A percentile compares a stretch with the other conserved stretches of the same genome.
Evolutionary conservation across 2,888 invertebrate genomes (phyloP).

Genomic region (Leptarthrus brevirostris): DNA sequence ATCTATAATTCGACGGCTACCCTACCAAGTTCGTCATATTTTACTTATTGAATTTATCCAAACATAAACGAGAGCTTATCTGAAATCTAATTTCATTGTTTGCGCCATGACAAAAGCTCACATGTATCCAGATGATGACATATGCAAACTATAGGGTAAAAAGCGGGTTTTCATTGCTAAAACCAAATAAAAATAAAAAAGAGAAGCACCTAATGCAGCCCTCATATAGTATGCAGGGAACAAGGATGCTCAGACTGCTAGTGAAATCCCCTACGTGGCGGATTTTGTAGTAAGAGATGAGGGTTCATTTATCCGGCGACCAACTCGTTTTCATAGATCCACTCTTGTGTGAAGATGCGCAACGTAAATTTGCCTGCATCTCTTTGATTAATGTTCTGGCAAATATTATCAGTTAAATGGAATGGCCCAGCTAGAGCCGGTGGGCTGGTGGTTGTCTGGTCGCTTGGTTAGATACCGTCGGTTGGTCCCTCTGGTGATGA

Average conservation of each 20-base stretch:
- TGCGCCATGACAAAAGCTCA: background rate
- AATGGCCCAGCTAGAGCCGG: slow-evolving; percentile 34
- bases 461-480: slow-evolving; percentile 16
- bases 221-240: too few species aligned
- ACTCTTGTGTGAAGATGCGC: slow-evolving; percentile 58
- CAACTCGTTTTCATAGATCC: slow-evolving; percentile 54
- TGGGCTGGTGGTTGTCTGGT: slow-evolving; percentile 19
- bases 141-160: slow-evolving; percentile 23
- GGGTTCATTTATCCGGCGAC: slow-evolving; percentile 38
- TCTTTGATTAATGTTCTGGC: slow-evolving; percentile 59
- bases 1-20: too few species aligned
- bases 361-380: slow-evolving; percentile 58
- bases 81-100: slow-evolving; percentile 39
- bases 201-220: slow-evolving; percentile 13
- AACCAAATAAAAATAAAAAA: slow-evolving; percentile 4
- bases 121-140: background rate
- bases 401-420: slow-evolving; percentile 58
- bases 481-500: slow-evolving; percentile 31
- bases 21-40: too few species aligned
- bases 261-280: slow-evolving; percentile 8
- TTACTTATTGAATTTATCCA: slow-evolving; percentile 40
- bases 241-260: background rate
- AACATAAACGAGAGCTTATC: slow-evolving; percentile 24
- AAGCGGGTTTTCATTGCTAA: slow-evolving; percentile 22
- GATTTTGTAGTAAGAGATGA: slow-evolving; percentile 3